Base-by-base conservation (phyloP, 2,888 invertebrate species). In the Abrostola triplasia region DNA sequence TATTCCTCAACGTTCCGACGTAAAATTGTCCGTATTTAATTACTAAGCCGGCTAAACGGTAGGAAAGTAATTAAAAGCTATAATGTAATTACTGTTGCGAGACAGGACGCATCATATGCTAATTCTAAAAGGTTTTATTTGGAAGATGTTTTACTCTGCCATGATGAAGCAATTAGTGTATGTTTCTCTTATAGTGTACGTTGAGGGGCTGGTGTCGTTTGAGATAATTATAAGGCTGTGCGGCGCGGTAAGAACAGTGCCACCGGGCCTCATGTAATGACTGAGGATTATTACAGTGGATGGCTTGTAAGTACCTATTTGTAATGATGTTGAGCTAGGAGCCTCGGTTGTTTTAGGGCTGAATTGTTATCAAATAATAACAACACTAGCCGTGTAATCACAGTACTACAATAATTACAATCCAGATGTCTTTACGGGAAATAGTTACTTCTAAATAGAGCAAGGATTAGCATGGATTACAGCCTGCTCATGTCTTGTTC, bases 101-200 rank as follows among this genome's bases (percentile, higher is more conserved):
- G 47, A 48, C 63, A 64, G 67, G 67, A 64, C 59, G 71, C 64
- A 67, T 60, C 64, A 71, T 71, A 76, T 71, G 74, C 56, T 70
- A 71, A 74, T 76, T 62, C 57, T 71, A 75, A 68, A 64, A 71
- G 67, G 68, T 71, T 71, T 75, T 76, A 74, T 74, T 65, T 64
- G 42, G 44, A 68, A 71, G 68, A 71, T 71, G 64, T 74, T 76
- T 68, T 68, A 76, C 68, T 76, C 56, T 51, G 10, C 52, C 57
- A 49, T 62, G 62, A 62, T 71, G 63, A 57, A 70, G 74, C 64
- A 75, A 71, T 74, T 75, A 75, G 64, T 52, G 59, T 74, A 35
- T 60, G 60, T 70, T 60, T 57, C 54, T 55, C 59, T 59, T 61
- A 65, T 36, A 6, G 49, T 49, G 54, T 65, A 58, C 24, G 68